Conservation (phyloP, 2,797 vertebrate genomes). For the Parauchenoglanis punctatus region DNA sequence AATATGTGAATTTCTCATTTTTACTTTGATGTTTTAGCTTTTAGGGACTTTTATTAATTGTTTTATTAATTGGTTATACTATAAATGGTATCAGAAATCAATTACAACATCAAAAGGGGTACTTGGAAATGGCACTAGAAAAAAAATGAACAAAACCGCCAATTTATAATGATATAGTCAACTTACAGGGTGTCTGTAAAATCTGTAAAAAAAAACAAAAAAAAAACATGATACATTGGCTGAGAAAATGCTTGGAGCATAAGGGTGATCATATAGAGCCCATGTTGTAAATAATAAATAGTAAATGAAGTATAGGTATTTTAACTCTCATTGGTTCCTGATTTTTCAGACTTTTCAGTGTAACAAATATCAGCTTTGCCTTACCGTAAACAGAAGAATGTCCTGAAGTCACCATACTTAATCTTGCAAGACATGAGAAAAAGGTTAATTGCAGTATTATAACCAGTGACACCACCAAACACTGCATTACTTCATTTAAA, state of each 20-base stretch:
- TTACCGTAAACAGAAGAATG: not conserved
- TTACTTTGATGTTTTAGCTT: not conserved
- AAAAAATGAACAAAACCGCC: not conserved
- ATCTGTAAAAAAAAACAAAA: not conserved
- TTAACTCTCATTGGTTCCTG: not conserved
- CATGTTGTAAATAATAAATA: not conserved
- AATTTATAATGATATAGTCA: not conserved
- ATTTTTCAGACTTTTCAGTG: not conserved
- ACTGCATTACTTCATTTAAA: not conserved
- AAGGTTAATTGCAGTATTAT: not conserved
- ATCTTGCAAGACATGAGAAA: slow-evolving; percentile 15
- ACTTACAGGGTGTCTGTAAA: not conserved
- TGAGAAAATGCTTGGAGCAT: not conserved
- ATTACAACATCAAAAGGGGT: not conserved
- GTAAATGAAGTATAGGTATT: not conserved
- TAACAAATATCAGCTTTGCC: not conserved
- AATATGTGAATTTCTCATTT: not conserved
- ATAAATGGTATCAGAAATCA: not conserved
- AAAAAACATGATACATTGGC: not conserved
- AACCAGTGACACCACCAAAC: not conserved
- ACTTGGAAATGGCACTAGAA: not conserved
- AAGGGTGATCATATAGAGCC: not conserved
- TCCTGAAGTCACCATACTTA: not conserved
- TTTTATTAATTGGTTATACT: not conserved
- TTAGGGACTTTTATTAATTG: not conserved